These are phyloP conservation scores for Parapristionchus giblindavisi DNA, from an alignment of 2,888 invertebrate genomes.

Conservation along the genomic window DNA sequence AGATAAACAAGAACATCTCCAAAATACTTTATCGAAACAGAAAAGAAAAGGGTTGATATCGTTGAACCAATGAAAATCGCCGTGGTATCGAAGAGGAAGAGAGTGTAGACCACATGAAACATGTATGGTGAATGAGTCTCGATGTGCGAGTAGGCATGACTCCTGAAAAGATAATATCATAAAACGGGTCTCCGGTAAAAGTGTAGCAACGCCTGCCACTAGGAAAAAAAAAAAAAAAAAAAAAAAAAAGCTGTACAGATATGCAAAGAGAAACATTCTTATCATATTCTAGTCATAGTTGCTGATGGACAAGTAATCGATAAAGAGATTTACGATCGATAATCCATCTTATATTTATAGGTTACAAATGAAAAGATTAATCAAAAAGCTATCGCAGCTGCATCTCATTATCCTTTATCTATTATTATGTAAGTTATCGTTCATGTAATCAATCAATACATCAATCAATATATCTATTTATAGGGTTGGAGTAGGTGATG, in stretches of 20 bases:
- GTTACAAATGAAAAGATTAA: slow-evolving; percentile 72
- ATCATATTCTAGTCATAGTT: slow-evolving; percentile 73
- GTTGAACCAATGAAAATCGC: no score
- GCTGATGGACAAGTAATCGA: slow-evolving; percentile 72
- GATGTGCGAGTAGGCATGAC: no score
- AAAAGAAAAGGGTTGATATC: no score
- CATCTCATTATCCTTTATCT: slow-evolving; percentile 73
- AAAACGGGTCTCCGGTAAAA: no score
- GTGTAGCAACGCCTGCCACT: no score
- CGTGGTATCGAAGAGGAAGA: no score
- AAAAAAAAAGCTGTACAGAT: slow-evolving; percentile 69
- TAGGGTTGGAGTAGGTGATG: slow-evolving; percentile 74
- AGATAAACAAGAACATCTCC: no score
- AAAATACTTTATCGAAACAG: no score
- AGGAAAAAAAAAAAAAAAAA: no score
- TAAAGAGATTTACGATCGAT: neutral
- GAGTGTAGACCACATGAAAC: no score
- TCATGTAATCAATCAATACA: neutral
- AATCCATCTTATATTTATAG: slow-evolving; percentile 35
- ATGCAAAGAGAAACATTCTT: slow-evolving; percentile 70
- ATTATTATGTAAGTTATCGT: slow-evolving; percentile 70
- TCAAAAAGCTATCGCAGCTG: slow-evolving; percentile 72
- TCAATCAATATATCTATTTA: slow-evolving; percentile 5
- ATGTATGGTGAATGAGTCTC: no score
- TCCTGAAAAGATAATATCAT: no score